These are phyloP conservation scores for Novumbra hubbsi DNA, from an alignment of 2,797 vertebrate species.

Conservation along the genomic window DNA sequence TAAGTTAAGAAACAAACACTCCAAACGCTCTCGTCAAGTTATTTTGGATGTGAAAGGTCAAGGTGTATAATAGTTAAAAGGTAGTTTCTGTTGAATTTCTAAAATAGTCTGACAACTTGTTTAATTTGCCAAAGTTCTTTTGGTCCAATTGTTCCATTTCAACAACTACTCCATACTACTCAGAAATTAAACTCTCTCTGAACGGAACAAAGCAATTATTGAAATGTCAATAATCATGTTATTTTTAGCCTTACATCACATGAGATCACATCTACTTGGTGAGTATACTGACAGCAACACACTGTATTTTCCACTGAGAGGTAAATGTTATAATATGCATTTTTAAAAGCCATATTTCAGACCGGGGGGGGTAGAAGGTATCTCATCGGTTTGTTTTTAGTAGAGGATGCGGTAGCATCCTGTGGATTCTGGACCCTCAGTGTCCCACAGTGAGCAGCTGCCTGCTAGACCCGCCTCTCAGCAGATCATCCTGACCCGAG, in stretches of 20 bases:
- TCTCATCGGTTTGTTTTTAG: not conserved
- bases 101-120: not conserved
- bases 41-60: too few species aligned
- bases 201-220: conserved; percentile 20
- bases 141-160: not conserved
- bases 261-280: conserved; percentile 2
- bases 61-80: not conserved
- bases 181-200: conserved; percentile 5
- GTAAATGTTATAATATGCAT: not conserved
- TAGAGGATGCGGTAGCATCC: not conserved
- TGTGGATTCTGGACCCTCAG: not conserved
- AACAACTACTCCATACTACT: not conserved
- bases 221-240: not conserved
- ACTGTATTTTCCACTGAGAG: not conserved
- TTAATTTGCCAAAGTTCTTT: not conserved
- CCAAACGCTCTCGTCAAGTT: too few species aligned
- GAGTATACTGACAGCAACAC: not conserved
- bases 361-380: conserved; percentile 2
- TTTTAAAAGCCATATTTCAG: conserved; percentile 17
- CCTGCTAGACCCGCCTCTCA: conserved; percentile 4
- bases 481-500: not conserved
- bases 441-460: not conserved
- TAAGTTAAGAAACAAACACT: too few species aligned
- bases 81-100: not conserved
- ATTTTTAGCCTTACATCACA: conserved; percentile 20